Evolutionary conservation across 2,797 vertebrate species (phyloP).

Genomic region (Bradypus variegatus): DNA sequence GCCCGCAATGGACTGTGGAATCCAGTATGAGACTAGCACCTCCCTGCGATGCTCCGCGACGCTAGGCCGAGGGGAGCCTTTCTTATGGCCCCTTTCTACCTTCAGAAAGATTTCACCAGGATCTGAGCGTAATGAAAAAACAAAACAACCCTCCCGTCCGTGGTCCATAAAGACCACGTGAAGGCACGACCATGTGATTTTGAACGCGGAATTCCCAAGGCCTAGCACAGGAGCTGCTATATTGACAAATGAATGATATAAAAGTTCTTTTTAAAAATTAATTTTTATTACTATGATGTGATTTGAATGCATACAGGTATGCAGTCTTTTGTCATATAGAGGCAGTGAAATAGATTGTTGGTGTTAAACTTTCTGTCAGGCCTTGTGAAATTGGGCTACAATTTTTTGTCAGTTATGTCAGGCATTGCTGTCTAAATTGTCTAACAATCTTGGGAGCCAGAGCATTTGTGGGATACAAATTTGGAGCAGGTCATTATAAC

Average conservation of each 20-base stretch:
- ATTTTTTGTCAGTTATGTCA: not conserved
- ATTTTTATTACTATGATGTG: not conserved
- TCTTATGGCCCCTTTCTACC: not conserved
- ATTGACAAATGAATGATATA: not conserved
- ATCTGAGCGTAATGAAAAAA: not conserved
- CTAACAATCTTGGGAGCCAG: not conserved
- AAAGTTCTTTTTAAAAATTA: not conserved
- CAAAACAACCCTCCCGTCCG: not conserved
- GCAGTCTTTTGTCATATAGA: not conserved
- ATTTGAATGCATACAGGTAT: not conserved
- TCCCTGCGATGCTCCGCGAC: fast-evolving
- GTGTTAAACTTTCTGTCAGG: not conserved
- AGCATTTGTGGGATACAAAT: not conserved
- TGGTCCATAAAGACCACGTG: not conserved
- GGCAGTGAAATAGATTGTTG: not conserved
- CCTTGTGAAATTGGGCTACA: not conserved
- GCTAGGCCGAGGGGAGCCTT: too few relatives aligned
- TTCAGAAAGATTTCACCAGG: not conserved
- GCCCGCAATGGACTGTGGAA: too few relatives aligned
- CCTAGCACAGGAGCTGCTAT: not conserved
- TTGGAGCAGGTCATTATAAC: not conserved
- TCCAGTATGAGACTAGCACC: fast-evolving
- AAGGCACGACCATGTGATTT: not conserved
- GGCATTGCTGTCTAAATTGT: not conserved
- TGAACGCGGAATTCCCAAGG: not conserved